Base-by-base conservation (phyloP, 2,113 vertebrate species). In the Urocitellus parryii region DNA sequence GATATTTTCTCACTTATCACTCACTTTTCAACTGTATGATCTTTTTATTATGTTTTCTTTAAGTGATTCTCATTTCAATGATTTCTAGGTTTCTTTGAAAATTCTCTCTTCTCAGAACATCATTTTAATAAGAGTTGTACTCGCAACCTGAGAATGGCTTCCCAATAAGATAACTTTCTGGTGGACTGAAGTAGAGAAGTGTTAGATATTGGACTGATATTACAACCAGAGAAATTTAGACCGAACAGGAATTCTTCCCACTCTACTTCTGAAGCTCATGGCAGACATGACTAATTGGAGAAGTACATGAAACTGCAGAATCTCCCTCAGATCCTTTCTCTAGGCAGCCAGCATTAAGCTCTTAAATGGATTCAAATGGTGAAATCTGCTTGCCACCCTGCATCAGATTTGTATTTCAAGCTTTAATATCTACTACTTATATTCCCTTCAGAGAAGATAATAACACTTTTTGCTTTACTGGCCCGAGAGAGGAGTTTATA, bases 41-140 rank as follows among this genome's bases (percentile, higher is more conserved):
- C 94, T 81, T 76, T 63, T 51, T 24, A 45, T 74, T 63, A 42
- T 22, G 22, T 34, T 95, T 90, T 91, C 10, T 22, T 58, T 5
- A 76, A 80, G 32, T 22, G 3, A 70, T 22, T 89, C 79, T 89
- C 65, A 81, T 85, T 94, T 91, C 77, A 20, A 81, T 83, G 25
- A 74, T 22, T 74, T 72, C 20, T 87, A 63, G 24, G 8, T 94
- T 80, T 93, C 29, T 25, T 87, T 90, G 14, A 88, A 94, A 93
- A 63, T 79, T 70, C 34, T 88, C 24, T 74, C 58, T 88, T 95
- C 37, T 77, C n/a, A 81, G 56, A 80, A 65, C 72, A 79, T 53
- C 13, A n/a, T 85, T 92, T 88, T 48, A 95, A 90, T 42, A 39
- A 88, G 34, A 32, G 17, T 34, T 79, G 42, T 51, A 17, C 4